These are phyloP conservation scores for Pluvialis apricaria DNA, from an alignment of 2,113 vertebrate species.

Conservation along the genomic window DNA sequence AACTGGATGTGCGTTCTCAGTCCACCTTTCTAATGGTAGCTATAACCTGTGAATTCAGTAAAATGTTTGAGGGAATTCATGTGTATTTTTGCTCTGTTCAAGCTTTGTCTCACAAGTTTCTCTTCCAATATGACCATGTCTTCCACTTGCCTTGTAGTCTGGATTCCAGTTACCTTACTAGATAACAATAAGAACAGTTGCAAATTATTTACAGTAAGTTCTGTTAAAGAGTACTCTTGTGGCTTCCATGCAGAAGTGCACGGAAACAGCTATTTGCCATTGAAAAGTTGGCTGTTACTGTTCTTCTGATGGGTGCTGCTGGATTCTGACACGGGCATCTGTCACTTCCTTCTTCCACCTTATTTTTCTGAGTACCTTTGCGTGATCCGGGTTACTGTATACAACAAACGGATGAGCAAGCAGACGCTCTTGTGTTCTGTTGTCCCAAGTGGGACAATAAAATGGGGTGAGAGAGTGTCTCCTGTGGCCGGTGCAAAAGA, in stretches of 20 bases:
- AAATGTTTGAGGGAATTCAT: background rate
- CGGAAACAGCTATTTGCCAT: constrained; percentile 42
- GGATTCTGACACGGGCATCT: constrained; percentile 18
- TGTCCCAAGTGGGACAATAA: background rate
- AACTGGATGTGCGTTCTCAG: background rate
- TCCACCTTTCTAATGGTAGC: background rate
- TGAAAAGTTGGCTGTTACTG: constrained; percentile 49
- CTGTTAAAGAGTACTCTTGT: constrained; percentile 11
- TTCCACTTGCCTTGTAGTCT: background rate
- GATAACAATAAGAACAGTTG: background rate
- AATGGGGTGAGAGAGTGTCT: background rate
- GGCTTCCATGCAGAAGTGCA: constrained; percentile 54
- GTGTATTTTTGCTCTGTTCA: background rate
- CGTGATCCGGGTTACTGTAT: background rate
- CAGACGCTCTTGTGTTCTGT: background rate
- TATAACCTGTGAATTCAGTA: background rate
- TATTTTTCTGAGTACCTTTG: background rate
- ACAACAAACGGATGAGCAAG: background rate
- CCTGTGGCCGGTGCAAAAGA: background rate
- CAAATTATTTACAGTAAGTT: background rate
- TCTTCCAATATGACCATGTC: background rate
- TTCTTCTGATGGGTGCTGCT: constrained; percentile 59
- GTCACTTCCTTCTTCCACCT: background rate
- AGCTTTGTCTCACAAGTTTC: background rate
- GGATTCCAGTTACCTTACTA: background rate